Conservation (phyloP, 23 tunicate species). For the Aplidium turbinatum region DNA sequence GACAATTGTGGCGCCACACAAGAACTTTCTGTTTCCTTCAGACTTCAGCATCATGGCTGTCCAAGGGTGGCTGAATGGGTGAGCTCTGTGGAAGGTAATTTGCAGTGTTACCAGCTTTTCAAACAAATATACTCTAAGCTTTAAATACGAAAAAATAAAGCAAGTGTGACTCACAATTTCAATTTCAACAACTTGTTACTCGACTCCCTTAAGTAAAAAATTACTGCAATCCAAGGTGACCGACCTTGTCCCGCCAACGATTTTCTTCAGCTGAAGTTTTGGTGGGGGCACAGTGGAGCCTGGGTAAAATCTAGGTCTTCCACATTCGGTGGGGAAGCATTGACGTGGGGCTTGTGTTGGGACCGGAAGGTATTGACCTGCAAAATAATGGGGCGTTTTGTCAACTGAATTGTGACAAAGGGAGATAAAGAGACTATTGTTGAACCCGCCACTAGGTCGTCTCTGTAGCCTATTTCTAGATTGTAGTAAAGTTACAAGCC, state of each 20-base stretch:
- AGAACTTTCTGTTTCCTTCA: constrained; percentile 78
- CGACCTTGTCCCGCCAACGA: constrained; percentile 89
- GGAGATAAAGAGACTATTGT: neutral
- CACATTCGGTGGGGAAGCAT: constrained; percentile 75
- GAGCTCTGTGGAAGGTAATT: constrained; percentile 67
- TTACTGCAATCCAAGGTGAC: neutral
- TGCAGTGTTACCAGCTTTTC: neutral
- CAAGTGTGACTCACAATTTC: neutral
- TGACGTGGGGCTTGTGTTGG: constrained; percentile 14
- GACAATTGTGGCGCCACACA: constrained; percentile 89
- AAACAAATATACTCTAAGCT: neutral
- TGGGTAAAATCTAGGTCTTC: constrained; percentile 45
- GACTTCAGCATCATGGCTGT: constrained; percentile 83
- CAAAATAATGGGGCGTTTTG: neutral
- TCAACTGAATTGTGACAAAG: neutral
- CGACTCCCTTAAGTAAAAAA: neutral
- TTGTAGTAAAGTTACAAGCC: too few relatives aligned
- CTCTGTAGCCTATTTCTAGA: too few relatives aligned
- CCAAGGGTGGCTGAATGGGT: constrained; percentile 96
- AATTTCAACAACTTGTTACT: neutral
- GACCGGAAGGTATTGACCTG: constrained; percentile 11
- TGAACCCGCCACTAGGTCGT: neutral
- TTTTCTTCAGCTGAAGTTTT: constrained; percentile 50
- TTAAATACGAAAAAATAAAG: constrained; percentile 1
- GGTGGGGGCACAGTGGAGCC: constrained; percentile 45